These are phyloP conservation scores for Boulengeromyrus knoepffleri DNA, from an alignment of 2,113 vertebrate species.

Conservation along the genomic window DNA sequence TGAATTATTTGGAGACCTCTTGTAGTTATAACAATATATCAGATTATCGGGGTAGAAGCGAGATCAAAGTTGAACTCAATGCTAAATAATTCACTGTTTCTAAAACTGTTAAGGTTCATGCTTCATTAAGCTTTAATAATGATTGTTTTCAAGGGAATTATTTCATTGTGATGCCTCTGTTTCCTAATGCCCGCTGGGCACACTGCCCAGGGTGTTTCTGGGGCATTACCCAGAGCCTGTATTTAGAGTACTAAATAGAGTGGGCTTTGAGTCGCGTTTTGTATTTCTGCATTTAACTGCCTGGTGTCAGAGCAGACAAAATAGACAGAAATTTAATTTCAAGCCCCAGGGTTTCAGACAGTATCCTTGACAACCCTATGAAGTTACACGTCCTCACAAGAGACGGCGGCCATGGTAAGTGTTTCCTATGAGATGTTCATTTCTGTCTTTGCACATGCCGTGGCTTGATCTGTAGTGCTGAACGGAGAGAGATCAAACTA, in stretches of 20 bases:
- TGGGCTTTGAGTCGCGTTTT: neutral
- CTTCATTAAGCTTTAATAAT: neutral
- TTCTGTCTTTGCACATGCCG: neutral
- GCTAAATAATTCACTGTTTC: neutral
- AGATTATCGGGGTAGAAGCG: neutral
- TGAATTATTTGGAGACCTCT: neutral
- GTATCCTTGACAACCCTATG: neutral
- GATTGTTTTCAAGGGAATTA: neutral
- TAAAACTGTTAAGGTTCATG: neutral
- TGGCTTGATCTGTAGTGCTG: neutral
- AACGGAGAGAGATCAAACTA: neutral
- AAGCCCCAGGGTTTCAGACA: neutral
- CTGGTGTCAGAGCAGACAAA: neutral
- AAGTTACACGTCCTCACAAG: neutral
- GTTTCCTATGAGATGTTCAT: neutral
- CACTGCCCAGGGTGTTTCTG: neutral
- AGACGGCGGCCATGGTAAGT: neutral
- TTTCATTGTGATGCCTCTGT: neutral
- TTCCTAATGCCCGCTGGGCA: neutral
- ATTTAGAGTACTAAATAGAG: neutral
- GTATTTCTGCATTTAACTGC: neutral
- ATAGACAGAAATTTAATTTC: neutral
- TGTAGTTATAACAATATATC: neutral
- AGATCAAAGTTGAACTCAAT: neutral
- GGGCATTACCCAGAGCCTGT: neutral